Base-by-base conservation (phyloP, 2,888 invertebrate genomes). In the Agrenia bidenticulata region DNA sequence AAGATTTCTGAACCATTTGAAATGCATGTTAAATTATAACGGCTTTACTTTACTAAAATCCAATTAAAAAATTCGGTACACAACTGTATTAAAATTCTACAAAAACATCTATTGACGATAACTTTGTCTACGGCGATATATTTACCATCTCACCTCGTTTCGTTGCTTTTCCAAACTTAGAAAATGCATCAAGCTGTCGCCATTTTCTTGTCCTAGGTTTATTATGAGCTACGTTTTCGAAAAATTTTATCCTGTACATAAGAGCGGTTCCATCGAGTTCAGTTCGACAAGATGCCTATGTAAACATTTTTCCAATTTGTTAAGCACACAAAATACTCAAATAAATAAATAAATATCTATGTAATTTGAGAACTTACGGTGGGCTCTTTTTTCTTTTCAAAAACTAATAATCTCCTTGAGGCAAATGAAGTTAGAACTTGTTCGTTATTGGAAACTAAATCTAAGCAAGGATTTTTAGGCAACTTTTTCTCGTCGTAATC, bases 321-420 rank as follows among this genome's bases (percentile, higher is more conserved):
- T n/a, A n/a, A n/a, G n/a, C n/a, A n/a, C n/a, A n/a, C n/a, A n/a
- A n/a, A n/a, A n/a, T n/a, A n/a, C n/a, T n/a, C n/a, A n/a, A n/a
- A n/a, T n/a, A n/a, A n/a, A n/a, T n/a, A n/a, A n/a, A n/a, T n/a
- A n/a, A n/a, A n/a, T n/a, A n/a, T n/a, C n/a, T n/a, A n/a, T n/a
- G n/a, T n/a, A n/a, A n/a, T n/a, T n/a, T 45, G 45, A 45, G 19
- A 45, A 51, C 49, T 41, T 64, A 76, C 81, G 17, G 79, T 77
- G 0, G 85, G 83, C 66, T 88, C 86, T 23, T 81, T 79, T 0
- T 84, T 79, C 82, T 95, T 96, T 80, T 89, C 87, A 81, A 90
- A 94, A 0, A 94, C 94, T 26, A 97, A 85, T 49, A 97, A 83
- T 54, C 94, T 81, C 24, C 97, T 83, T 13, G 92, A 87, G 0